Evolutionary conservation across 2,113 vertebrate species (phyloP).

Genomic region (Galeopterus variegatus): DNA sequence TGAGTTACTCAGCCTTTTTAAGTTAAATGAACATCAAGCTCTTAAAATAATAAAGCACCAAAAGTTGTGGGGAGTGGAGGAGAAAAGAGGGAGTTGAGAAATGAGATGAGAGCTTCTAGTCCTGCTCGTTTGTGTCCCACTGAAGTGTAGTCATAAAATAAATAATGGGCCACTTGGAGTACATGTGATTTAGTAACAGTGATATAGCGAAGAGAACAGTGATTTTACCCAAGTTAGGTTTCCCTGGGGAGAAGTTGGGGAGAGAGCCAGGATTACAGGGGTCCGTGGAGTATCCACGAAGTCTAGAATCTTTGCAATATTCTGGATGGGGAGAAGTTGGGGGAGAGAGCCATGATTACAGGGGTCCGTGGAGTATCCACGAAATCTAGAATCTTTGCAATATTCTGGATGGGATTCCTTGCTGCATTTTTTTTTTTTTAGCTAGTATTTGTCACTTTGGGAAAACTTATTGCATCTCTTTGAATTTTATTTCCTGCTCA

Average conservation of each 20-base stretch:
- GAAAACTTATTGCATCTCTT: not conserved
- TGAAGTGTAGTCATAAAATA: slow-evolving; percentile 48
- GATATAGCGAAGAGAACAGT: not conserved
- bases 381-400: slow-evolving; percentile 13
- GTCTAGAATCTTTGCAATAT: slow-evolving; percentile 17
- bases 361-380: not conserved
- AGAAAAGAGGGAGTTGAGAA: slow-evolving; percentile 27
- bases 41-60: slow-evolving; percentile 47
- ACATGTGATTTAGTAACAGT: not conserved
- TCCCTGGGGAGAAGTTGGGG: not conserved
- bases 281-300: not conserved
- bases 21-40: slow-evolving; percentile 67
- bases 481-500: not conserved
- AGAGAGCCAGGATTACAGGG: not conserved
- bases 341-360: not conserved
- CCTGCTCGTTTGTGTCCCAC: slow-evolving; percentile 30
- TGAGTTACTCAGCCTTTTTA: slow-evolving; percentile 43
- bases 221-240: not conserved
- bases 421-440: not conserved
- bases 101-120: slow-evolving; percentile 8
- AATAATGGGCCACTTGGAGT: not conserved
- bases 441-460: not conserved
- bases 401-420: not conserved
- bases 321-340: too few species aligned
- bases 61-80: not conserved